Evolutionary conservation across 2,888 invertebrate genomes (phyloP).

Genomic region (Lordiphosa andalusiaca): DNA sequence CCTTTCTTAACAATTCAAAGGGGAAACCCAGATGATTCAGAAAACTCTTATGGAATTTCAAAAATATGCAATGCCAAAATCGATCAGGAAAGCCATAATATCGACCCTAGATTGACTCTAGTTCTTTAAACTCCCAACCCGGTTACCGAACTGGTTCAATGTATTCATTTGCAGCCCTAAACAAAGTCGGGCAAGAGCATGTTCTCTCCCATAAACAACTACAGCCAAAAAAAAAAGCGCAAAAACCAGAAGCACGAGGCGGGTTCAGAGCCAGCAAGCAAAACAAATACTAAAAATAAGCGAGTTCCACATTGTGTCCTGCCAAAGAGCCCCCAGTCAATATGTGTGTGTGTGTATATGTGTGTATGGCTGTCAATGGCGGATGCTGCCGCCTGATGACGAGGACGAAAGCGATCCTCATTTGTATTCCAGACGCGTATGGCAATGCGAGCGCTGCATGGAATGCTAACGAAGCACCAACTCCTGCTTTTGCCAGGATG

Average conservation of each 20-base stretch:
- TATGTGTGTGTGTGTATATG: constrained; percentile 24
- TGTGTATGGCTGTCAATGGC: constrained; percentile 64
- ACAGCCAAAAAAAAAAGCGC: not conserved
- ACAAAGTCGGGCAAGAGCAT: constrained; percentile 21
- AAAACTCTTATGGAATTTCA: no score
- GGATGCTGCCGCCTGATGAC: constrained; percentile 52
- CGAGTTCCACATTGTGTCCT: constrained; percentile 32
- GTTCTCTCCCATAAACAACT: constrained; percentile 14
- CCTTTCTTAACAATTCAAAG: no score
- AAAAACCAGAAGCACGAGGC: not conserved
- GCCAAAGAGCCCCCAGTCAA: constrained; percentile 16
- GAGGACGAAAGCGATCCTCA: constrained; percentile 74
- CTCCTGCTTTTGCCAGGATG: constrained; percentile 26
- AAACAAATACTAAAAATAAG: constrained; percentile 42
- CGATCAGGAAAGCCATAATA: no score
- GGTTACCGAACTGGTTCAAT: not conserved
- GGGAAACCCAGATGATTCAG: no score
- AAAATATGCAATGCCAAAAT: no score
- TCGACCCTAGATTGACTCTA: no score
- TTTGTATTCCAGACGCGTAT: constrained; percentile 79
- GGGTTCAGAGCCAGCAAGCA: constrained; percentile 5
- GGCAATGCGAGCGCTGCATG: constrained; percentile 55
- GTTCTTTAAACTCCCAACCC: no score
- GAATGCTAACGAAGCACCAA: constrained; percentile 61
- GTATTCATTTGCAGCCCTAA: no score